Evolutionary conservation across 2,888 invertebrate species (phyloP).

Genomic region (Escarpia spicata): DNA sequence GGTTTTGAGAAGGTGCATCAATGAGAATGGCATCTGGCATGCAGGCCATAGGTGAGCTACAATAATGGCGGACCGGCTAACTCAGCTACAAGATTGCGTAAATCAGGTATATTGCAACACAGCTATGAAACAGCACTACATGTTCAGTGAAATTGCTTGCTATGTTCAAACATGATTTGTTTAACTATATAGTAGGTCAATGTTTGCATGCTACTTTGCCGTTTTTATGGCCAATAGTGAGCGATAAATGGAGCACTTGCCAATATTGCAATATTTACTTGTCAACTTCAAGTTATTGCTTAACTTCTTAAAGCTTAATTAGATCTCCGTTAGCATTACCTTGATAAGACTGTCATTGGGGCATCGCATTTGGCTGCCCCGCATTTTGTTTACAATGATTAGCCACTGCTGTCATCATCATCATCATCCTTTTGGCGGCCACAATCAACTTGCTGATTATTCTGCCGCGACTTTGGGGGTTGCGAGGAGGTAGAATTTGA

Average conservation of each 20-base stretch:
- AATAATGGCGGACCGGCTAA: constrained; percentile 91
- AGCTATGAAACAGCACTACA: neutral
- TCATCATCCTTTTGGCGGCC: no score
- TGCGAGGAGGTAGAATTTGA: no score
- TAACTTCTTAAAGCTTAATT: no score
- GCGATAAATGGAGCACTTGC: constrained; percentile 7
- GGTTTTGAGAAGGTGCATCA: no score
- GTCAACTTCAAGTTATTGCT: no score
- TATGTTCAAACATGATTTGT: neutral
- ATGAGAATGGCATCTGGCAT: neutral
- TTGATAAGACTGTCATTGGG: no score
- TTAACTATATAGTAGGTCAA: neutral
- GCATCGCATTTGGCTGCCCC: no score
- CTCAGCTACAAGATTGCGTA: constrained; percentile 94
- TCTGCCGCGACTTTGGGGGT: no score
- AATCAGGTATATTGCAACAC: constrained; percentile 76
- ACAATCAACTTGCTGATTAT: no score
- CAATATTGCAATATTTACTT: neutral
- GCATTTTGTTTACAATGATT: no score
- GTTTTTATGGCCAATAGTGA: neutral
- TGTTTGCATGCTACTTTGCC: neutral
- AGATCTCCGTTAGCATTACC: no score
- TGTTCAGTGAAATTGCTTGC: neutral
- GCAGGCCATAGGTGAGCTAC: neutral
- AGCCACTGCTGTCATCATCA: no score